Evolutionary conservation across 2,113 vertebrate species (phyloP).

Genomic region (Oreochromis niloticus): DNA sequence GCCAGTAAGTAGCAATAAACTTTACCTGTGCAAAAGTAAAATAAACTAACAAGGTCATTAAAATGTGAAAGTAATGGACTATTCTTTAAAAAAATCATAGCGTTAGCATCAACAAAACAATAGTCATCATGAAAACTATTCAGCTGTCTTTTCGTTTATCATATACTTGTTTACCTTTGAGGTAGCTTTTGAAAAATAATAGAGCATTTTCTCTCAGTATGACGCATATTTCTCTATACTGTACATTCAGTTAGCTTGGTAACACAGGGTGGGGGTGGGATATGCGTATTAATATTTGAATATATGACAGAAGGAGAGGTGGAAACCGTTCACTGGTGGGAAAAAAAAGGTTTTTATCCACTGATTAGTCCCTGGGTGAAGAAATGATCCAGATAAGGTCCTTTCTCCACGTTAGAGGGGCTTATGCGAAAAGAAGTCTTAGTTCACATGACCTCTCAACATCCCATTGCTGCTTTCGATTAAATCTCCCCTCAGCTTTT

Average conservation of each 20-base stretch:
- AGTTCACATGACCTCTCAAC: conserved; percentile 41
- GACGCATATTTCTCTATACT: not conserved
- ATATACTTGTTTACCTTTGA: not conserved
- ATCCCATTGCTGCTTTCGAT: not conserved
- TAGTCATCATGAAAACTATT: not conserved
- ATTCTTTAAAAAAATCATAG: not conserved
- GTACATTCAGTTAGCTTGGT: not conserved
- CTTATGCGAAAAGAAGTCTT: conserved; percentile 1
- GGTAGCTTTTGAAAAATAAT: not conserved
- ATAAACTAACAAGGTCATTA: not conserved
- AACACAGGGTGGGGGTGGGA: not conserved
- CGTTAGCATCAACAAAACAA: not conserved
- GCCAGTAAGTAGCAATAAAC: not conserved
- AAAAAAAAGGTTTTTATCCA: not conserved
- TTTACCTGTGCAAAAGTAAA: not conserved
- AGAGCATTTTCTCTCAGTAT: not conserved
- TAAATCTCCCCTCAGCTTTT: conserved; percentile 10
- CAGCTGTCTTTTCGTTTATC: not conserved
- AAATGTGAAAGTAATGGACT: not conserved
- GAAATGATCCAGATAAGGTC: conserved; percentile 1
- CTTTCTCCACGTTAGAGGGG: conserved; percentile 34
- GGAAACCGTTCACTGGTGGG: not conserved
- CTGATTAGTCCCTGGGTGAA: conserved; percentile 19
- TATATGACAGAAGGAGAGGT: not conserved
- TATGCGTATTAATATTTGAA: conserved; percentile 16